Conservation (phyloP, 1,140 invertebrate species). For the Eurosta solidaginis region DNA sequence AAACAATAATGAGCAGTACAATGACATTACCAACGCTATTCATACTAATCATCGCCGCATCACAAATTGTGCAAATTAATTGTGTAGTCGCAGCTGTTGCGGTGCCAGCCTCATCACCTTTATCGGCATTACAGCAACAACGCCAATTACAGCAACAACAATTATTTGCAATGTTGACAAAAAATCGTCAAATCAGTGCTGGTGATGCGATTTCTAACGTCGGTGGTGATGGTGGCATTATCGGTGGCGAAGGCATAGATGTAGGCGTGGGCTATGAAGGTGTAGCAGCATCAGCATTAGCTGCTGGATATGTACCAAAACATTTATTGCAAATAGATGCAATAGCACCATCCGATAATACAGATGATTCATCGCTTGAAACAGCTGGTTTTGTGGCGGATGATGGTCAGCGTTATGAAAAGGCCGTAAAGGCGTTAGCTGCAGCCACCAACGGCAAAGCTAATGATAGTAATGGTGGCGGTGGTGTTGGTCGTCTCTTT, state of each 20-base stretch:
- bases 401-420: slow-evolving; percentile 55
- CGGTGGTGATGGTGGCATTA: slow-evolving; percentile 38
- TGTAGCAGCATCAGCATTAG: not conserved
- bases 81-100: slow-evolving; percentile 27
- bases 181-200: slow-evolving; percentile 39
- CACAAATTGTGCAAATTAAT: slow-evolving; percentile 40
- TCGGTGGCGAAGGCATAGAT: slow-evolving; percentile 34
- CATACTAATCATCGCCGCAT: slow-evolving; percentile 39
- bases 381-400: slow-evolving; percentile 54
- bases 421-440: slow-evolving; percentile 46
- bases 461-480: not conserved
- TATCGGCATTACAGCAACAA: slow-evolving; percentile 16
- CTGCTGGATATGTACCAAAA: not conserved
- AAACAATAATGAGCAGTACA: not conserved
- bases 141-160: slow-evolving; percentile 48
- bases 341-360: not conserved
- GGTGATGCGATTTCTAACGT: not conserved
- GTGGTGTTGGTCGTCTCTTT: slow-evolving; percentile 29
- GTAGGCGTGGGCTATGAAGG: not conserved
- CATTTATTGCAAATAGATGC: not conserved
- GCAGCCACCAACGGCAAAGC: slow-evolving; percentile 37
- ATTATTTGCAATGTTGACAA: slow-evolving; percentile 51
- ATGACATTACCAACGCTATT: slow-evolving; percentile 41
- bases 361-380: slow-evolving; percentile 41
- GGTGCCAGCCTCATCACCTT: not conserved